phyloP scores from a whole-genome alignment of 2,113 vertebrate species.

The Narcine bancroftii region DNA sequence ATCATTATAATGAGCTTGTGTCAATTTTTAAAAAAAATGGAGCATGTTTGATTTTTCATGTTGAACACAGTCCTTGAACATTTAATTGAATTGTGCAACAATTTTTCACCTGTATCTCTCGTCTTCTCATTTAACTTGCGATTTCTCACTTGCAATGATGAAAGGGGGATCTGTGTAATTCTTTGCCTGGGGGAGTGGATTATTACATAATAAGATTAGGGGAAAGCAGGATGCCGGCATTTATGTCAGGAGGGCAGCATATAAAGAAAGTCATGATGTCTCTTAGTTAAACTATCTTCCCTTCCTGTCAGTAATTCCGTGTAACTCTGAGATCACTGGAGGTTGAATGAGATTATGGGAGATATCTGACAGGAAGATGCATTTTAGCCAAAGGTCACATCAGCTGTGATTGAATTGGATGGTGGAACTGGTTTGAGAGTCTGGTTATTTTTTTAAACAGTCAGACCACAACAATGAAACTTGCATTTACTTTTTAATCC shows the following conservation, averaged over 20 bases:
- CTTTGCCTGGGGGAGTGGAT: not conserved
- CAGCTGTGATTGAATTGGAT: too few relatives aligned
- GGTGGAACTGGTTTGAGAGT: too few relatives aligned
- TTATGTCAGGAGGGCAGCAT: not conserved
- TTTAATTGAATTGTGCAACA: not conserved
- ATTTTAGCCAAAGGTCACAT: too few relatives aligned
- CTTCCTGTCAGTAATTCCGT: too few relatives aligned
- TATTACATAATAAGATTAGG: not conserved
- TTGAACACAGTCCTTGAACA: not conserved
- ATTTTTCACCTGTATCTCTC: not conserved
- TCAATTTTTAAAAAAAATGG: not conserved
- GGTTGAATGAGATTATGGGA: too few relatives aligned
- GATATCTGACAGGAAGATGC: too few relatives aligned
- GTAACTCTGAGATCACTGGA: too few relatives aligned
- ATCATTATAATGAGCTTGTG: slow-evolving; percentile 8
- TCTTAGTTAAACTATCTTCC: too few relatives aligned
- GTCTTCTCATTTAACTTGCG: not conserved
- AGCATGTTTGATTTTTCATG: not conserved
- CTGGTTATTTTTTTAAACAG: too few relatives aligned
- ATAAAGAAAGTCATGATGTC: not conserved
- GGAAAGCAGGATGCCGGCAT: not conserved
- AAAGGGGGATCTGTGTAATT: not conserved
- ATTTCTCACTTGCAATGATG: not conserved
- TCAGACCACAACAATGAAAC: too few relatives aligned
- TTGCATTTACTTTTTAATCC: too few relatives aligned